Evolutionary conservation across 2,797 vertebrate genomes (phyloP), one percentile per base, ranked within the genome.

Genomic region (Pteronotus mesoamericanus): DNA sequence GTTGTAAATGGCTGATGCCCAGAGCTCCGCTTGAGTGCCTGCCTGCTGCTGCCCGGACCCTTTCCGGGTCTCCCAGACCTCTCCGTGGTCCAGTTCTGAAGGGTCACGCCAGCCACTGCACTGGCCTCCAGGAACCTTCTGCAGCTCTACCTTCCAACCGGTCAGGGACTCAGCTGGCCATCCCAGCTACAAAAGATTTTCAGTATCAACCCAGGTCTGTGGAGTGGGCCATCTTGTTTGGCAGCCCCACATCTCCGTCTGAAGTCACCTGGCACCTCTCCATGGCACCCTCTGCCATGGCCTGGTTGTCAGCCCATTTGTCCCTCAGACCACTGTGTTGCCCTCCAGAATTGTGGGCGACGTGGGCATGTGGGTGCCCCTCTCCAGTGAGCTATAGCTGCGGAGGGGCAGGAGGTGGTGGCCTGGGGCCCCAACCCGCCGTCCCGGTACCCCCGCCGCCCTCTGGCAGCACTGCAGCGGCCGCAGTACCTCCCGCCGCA

Each of bases 361-460:
- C 0, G 98, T 99, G 97, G 99, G 99, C 86, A 99, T 93, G 59
- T 99, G 98, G 72, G 98, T 98, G 97, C 98, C 99, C 79, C 99
- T 99, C 77, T 99, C 99, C 98, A 99, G 89, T 1, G 99, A 99
- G 97, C 99, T 99, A 96, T 99, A 99, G 95, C 99, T 99, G 82
- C 99, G 99, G 26, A 99, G 98, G 0, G 99, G 99, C 12, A 99
- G 93, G 96, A 99, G 98, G 87, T 98, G 99, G 8, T 98, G 98
- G n/a, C 99, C 99, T 0, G 98, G 48, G 0, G 99, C 98, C 29
- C 97, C 97, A 0, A 96, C 98, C n/a, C 84, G 71, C 18, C 98
- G 98, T 0, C 98, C 98, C 18, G 99, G 97, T 32, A 98, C 97
- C 8, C 99, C 98, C 0, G 78, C 64, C 0, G 69, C 96, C 34